Conservation (phyloP, 2,888 invertebrate species). For the Teinopalpus imperialis region DNA sequence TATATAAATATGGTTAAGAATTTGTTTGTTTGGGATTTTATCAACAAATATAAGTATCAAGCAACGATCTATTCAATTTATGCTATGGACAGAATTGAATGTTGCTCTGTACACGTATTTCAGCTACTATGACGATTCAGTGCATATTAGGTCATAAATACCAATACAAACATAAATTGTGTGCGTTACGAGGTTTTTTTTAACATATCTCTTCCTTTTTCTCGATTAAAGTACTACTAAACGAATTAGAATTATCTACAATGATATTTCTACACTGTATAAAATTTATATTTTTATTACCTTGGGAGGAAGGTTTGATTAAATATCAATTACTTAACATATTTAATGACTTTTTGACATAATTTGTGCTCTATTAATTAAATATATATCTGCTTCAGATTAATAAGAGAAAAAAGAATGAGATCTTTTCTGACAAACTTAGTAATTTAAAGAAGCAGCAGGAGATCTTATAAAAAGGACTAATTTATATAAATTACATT, state of each 20-base stretch:
- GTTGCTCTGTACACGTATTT: background rate
- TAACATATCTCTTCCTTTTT: conserved; percentile 33
- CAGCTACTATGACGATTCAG: background rate
- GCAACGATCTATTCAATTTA: background rate
- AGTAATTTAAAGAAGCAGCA: background rate
- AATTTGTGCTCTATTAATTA: conserved; percentile 23
- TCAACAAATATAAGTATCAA: too few species aligned
- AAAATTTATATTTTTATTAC: conserved; percentile 32
- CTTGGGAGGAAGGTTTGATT: too few species aligned
- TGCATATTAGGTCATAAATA: too few species aligned
- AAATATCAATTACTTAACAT: too few species aligned
- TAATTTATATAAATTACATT: too few species aligned
- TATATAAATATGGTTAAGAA: too few species aligned
- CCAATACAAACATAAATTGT: conserved; percentile 34
- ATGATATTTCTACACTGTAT: conserved; percentile 36
- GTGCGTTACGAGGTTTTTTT: conserved; percentile 27
- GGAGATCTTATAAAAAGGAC: too few species aligned
- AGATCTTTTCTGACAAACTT: background rate
- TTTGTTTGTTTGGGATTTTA: too few species aligned
- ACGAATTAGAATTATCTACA: conserved; percentile 41
- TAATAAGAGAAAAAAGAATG: background rate
- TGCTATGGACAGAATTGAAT: background rate
- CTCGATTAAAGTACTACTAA: conserved; percentile 32
- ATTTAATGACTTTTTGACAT: too few species aligned
- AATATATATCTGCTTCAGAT: conserved; percentile 23